Evolutionary conservation across 1,140 invertebrate species (phyloP).

Genomic region (Brachionus manjavacas): DNA sequence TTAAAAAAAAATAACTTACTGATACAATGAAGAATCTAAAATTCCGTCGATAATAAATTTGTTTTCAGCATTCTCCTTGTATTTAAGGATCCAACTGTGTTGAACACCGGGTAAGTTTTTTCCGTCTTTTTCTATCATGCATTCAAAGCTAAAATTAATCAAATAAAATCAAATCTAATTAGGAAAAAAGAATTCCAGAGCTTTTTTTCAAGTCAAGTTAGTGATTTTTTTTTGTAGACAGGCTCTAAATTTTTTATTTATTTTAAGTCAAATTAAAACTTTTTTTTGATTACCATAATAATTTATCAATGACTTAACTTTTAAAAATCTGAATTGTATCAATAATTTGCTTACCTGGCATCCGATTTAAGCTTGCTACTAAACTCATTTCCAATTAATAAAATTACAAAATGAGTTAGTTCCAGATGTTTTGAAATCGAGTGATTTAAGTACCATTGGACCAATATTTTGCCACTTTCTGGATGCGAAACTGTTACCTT

Average conservation of each 20-base stretch:
- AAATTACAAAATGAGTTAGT: constrained; percentile 51
- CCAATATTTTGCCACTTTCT: neutral
- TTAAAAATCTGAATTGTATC: neutral
- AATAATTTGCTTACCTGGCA: constrained; percentile 48
- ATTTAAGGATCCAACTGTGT: constrained; percentile 52
- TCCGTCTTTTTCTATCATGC: constrained; percentile 52
- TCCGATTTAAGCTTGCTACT: constrained; percentile 51
- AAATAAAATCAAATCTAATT: neutral
- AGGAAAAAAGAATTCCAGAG: no score
- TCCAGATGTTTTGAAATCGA: neutral
- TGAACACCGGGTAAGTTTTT: constrained; percentile 50
- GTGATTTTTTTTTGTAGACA: no score
- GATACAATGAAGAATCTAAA: constrained; percentile 50
- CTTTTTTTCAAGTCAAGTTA: no score
- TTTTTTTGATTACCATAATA: no score
- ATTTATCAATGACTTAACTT: no score
- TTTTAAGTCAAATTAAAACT: no score
- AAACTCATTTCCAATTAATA: constrained; percentile 53
- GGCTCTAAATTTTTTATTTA: no score
- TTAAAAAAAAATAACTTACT: constrained; percentile 44
- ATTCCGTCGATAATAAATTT: constrained; percentile 51
- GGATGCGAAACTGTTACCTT: constrained; percentile 14
- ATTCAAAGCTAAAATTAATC: constrained; percentile 52
- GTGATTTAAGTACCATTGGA: constrained; percentile 8
- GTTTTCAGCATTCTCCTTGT: constrained; percentile 46